These are phyloP conservation scores for Gambelia wislizenii DNA, from an alignment of 2,797 vertebrate genomes.

Conservation along the genomic window DNA sequence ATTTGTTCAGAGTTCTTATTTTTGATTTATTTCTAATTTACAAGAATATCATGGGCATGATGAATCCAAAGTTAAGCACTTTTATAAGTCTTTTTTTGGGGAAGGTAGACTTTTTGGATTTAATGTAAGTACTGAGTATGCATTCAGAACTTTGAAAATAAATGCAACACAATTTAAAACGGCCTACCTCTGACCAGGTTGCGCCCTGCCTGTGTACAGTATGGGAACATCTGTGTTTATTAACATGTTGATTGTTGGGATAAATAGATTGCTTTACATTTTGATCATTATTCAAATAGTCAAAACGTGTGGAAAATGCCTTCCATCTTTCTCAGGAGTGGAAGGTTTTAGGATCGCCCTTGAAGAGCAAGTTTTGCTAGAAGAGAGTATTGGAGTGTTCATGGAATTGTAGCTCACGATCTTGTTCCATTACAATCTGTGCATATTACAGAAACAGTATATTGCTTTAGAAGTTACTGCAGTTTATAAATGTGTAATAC, in stretches of 20 bases:
- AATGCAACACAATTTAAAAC: background rate
- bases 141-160: background rate
- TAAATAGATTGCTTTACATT: background rate
- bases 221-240: background rate
- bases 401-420: no score
- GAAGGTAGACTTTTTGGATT: background rate
- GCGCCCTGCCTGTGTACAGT: background rate
- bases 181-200: background rate
- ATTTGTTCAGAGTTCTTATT: background rate
- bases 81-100: background rate
- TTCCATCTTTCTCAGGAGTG: no score
- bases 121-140: background rate
- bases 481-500: constrained; percentile 15
- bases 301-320: background rate
- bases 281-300: background rate
- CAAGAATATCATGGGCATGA: background rate
- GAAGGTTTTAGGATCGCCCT: no score
- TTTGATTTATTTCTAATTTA: background rate
- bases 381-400: no score
- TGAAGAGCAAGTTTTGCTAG: no score
- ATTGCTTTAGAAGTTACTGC: background rate
- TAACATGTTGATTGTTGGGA: background rate
- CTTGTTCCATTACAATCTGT: no score
- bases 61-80: background rate
- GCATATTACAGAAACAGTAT: background rate